These are phyloP conservation scores for Acrocyrtus sp. DNA, from an alignment of 2,888 invertebrate species.

Conservation along the genomic window DNA sequence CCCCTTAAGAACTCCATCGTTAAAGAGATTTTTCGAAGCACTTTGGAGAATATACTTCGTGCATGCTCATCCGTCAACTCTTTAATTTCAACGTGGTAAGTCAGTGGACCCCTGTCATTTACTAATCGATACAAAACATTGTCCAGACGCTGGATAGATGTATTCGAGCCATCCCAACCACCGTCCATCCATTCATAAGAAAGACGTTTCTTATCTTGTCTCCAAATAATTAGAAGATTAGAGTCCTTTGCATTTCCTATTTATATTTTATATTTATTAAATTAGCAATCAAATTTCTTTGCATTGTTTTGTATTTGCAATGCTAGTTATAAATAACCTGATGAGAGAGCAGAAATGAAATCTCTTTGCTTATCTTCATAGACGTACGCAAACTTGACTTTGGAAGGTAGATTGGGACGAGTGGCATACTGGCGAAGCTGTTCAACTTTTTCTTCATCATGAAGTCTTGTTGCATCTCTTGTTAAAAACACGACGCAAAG, in stretches of 20 bases:
- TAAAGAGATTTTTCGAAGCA: slow-evolving; percentile 74
- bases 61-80: slow-evolving; percentile 84
- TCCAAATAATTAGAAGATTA: slow-evolving; percentile 72
- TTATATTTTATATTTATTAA: background rate
- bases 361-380: slow-evolving; percentile 83
- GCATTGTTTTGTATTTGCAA: no score
- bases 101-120: slow-evolving; percentile 53
- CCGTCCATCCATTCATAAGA: slow-evolving; percentile 91
- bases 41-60: slow-evolving; percentile 76
- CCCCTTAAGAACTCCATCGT: slow-evolving; percentile 78
- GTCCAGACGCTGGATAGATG: slow-evolving; percentile 75
- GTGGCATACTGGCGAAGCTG: slow-evolving; percentile 54
- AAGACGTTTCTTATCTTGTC: slow-evolving; percentile 83
- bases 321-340: slow-evolving; percentile 66
- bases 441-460: slow-evolving; percentile 51
- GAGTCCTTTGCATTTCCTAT: slow-evolving; percentile 53
- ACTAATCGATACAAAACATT: slow-evolving; percentile 75
- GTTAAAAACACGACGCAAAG: slow-evolving; percentile 85
- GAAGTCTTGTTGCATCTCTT: slow-evolving; percentile 64
- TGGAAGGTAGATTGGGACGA: slow-evolving; percentile 65
- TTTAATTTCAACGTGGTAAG: slow-evolving; percentile 66
- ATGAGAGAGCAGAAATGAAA: slow-evolving; percentile 79
- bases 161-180: slow-evolving; percentile 68
- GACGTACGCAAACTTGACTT: slow-evolving; percentile 88
- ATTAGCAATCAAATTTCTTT: slow-evolving; percentile 1